Percentiles rank a stretch among this genome's conserved stretches.
Evolutionary conservation across 2,888 invertebrate genomes (phyloP).

Genomic region (Gortyna flavago): DNA sequence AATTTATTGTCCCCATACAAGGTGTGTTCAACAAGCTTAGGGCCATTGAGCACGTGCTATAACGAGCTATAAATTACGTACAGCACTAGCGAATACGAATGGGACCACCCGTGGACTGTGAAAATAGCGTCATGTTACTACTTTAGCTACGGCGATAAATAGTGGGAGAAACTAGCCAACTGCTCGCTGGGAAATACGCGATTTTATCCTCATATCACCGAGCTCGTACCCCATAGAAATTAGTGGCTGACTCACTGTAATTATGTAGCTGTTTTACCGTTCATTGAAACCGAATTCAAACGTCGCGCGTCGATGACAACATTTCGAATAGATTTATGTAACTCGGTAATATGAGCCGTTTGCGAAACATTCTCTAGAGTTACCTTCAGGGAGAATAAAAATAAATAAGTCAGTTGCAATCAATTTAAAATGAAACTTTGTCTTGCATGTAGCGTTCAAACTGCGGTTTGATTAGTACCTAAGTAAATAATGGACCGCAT

Average conservation of each 20-base stretch:
- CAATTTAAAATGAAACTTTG: constrained; percentile 11
- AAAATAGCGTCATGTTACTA: constrained; percentile 36
- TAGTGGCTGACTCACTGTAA: constrained; percentile 24
- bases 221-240: constrained; percentile 4
- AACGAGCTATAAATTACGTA: constrained; percentile 62
- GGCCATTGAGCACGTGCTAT: constrained; percentile 49
- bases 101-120: constrained; percentile 63
- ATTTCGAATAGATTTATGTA: constrained; percentile 11
- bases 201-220: constrained; percentile 52
- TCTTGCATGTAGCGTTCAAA: constrained; percentile 19
- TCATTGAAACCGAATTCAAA: not conserved
- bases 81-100: constrained; percentile 58
- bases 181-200: constrained; percentile 58
- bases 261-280: constrained; percentile 29
- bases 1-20: constrained; percentile 46
- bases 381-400: constrained; percentile 18
- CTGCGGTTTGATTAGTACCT: constrained; percentile 22
- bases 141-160: not conserved
- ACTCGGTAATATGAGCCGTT: constrained; percentile 29
- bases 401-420: constrained; percentile 21
- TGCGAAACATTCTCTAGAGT: constrained; percentile 26
- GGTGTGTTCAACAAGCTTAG: constrained; percentile 43
- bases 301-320: constrained; percentile 16
- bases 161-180: constrained; percentile 26
- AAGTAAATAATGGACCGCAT: constrained; percentile 9